Base-by-base conservation (phyloP, 2,113 vertebrate genomes). In the Felis chaus region DNA sequence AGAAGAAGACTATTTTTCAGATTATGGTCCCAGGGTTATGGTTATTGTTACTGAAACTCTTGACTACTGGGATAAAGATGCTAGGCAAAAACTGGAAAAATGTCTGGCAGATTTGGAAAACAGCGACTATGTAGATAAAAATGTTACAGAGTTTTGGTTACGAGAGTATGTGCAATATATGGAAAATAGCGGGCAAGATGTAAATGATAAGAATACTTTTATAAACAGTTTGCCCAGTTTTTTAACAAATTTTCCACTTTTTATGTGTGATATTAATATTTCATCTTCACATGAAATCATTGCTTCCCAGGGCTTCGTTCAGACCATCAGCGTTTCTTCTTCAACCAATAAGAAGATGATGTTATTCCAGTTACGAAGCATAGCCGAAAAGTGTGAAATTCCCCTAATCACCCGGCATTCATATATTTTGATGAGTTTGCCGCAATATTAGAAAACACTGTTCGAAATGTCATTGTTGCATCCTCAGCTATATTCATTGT, bases 241-340 rank as follows among this genome's bases (percentile, higher is more conserved):
- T 98, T 97, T 99, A 76, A 7, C 78, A 0, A 10, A 83, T 5
- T 69, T 94, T 76, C 88, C 98, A 21, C 7, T 96, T 85, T 99
- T 98, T 97, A 78, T 92, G 41, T 97, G 98, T 93, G 99, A 99
- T 96, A 73, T 99, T 3, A 98, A 99, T 94, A 82, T 98, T 78
- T 98, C 97, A 12, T 95, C 96, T 33, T 73, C 91, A 29, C 81
- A 92, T 8, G 68, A 98, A 97, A 98, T 99, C 95, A 90, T 57
- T 97, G 96, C 99, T 45, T 99, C 99, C 86, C 97, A 98, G 71
- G 98, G 99, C 78, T 99, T 99, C 65, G 86, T 99, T 93, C 99
- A 99, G 98, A 99, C 98, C 12, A 79, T 98, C 3, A 97, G 83
- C 7, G 95, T 99, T 71, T 92, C 85, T 91, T 97, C 97, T 80